These are phyloP conservation scores for Phoebastria nigripes DNA, from an alignment of 2,797 vertebrate genomes.

Conservation along the genomic window DNA sequence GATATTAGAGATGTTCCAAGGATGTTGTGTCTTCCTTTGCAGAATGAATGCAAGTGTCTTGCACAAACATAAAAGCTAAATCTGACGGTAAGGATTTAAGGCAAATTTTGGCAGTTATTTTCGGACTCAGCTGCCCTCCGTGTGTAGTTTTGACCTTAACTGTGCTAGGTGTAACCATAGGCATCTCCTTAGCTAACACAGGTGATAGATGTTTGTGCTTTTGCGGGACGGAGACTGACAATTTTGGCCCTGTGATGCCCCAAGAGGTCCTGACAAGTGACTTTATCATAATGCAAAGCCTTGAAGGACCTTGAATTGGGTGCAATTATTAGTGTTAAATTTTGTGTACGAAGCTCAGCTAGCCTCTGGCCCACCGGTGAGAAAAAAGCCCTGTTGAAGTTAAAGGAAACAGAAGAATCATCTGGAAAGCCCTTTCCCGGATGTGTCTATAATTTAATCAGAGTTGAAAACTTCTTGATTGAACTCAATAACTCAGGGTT, in stretches of 20 bases:
- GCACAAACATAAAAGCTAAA: neutral
- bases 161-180: neutral
- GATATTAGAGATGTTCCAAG: neutral
- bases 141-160: neutral
- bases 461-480: neutral
- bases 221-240: neutral
- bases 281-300: neutral
- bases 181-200: neutral
- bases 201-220: neutral
- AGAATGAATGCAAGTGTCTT: neutral
- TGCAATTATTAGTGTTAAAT: neutral
- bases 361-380: neutral
- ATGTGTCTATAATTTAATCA: neutral
- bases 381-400: neutral
- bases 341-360: neutral
- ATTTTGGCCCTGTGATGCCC: neutral
- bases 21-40: neutral
- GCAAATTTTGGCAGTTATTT: neutral
- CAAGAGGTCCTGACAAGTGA: neutral
- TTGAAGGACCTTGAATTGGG: neutral
- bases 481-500: neutral
- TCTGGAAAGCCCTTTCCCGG: neutral
- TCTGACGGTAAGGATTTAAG: neutral
- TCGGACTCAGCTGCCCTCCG: neutral
- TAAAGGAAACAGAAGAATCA: neutral